phyloP scores from a whole-genome alignment of 2,888 invertebrate genomes.

The Heliconius ethilla region DNA sequence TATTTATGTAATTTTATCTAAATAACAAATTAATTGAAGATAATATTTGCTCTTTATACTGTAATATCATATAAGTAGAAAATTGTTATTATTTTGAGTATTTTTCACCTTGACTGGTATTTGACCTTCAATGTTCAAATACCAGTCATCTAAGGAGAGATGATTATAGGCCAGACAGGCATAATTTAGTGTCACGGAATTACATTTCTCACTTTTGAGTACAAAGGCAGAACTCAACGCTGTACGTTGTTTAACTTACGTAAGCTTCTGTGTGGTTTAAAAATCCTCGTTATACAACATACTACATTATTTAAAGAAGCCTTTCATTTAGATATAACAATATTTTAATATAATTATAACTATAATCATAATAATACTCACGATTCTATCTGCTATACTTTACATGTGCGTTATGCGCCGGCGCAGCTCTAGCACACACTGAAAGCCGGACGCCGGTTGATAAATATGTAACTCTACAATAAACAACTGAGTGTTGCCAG shows the following conservation, averaged over 20 bases:
- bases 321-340: neutral
- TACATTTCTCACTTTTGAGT: too few species aligned
- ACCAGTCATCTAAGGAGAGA: too few species aligned
- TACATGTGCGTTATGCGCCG: neutral
- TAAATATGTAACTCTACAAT: neutral
- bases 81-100: neutral
- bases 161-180: too few species aligned
- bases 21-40: neutral
- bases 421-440: conserved; percentile 1
- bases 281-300: neutral
- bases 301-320: neutral
- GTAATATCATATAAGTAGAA: neutral
- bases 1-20: neutral
- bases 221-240: too few species aligned
- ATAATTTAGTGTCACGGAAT: too few species aligned
- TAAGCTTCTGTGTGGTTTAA: neutral
- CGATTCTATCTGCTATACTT: neutral
- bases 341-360: neutral
- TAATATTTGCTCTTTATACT: neutral
- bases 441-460: too few species aligned
- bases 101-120: neutral
- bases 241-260: too few species aligned
- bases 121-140: neutral
- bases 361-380: conserved; percentile 3
- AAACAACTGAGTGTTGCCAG: neutral